Percentiles rank a stretch among this genome's conserved stretches.
phyloP scores from a whole-genome alignment of 1,140 invertebrate species.

The Ostrea edulis region DNA sequence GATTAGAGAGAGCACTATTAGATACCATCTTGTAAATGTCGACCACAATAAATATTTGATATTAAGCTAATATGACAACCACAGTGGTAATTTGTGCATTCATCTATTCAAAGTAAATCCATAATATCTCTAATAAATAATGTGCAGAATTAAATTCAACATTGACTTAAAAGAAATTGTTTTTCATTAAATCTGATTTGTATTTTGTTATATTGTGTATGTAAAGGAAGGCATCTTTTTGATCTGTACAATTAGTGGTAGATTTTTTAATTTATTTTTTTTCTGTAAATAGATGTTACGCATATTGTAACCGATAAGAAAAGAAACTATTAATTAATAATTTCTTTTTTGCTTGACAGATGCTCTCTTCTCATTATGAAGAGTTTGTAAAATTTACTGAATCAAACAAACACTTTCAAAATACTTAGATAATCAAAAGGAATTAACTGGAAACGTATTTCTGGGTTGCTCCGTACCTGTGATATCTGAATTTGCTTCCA shows the following conservation, averaged over 20 bases:
- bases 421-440: constrained; percentile 21
- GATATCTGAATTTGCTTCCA: neutral
- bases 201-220: neutral
- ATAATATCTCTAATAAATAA: constrained; percentile 7
- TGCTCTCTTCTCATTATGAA: constrained; percentile 11
- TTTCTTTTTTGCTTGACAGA: constrained; percentile 30
- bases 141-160: neutral
- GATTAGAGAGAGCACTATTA: constrained; percentile 2
- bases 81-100: neutral
- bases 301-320: neutral
- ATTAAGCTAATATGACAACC: constrained; percentile 30
- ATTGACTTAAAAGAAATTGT: constrained; percentile 16
- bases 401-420: neutral
- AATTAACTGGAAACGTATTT: constrained; percentile 13
- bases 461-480: neutral
- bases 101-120: constrained; percentile 21
- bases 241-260: constrained; percentile 30
- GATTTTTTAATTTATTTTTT: neutral
- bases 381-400: neutral
- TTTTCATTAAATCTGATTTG: constrained; percentile 31
- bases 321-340: constrained; percentile 15
- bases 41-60: constrained; percentile 22
- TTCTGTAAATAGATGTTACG: neutral
- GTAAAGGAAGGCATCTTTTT: neutral
- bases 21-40: constrained; percentile 11